Evolutionary conservation across 2,113 vertebrate species (phyloP), one percentile per base, ranked within the genome.

Genomic region (Sterna hirundo): DNA sequence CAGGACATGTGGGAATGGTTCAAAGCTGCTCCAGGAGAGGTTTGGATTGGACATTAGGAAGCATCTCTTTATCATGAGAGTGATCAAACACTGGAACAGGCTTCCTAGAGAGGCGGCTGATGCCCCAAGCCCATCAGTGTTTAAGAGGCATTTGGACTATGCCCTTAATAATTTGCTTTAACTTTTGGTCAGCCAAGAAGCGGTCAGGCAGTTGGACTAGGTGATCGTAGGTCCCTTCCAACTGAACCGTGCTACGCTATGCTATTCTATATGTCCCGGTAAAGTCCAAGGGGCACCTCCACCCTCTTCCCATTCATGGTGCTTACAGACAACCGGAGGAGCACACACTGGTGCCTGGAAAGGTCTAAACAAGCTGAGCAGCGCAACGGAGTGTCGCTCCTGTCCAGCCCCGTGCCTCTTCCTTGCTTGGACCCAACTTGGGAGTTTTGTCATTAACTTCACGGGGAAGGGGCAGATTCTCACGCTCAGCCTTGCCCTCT

Each of bases 1-100:
- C 0, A 66, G 51, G 71, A 89, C 0, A 2, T 0, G 0, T 71
- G 34, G 27, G 47, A 92, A 65, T n/a, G 26, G 46, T 17, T 70
- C 51, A 61, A 19, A 92, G 34, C 21, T 84, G 25, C 23, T 8
- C 8, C 54, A 46, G 20, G 23, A 13, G 34, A 71, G 15, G 36
- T 57, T 83, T 13, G 68, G 25, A 58, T 20, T 57, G 44, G 68
- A 65, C 9, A 36, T 12, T 1, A 60, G 38, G 83, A 85, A 79
- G 21, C 27, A 25, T 51, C 78, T 85, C 18, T 79, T 75, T 58
- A 55, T 19, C 2, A 1, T 60, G n/a, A 85, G 29, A 9, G 11
- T 19, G 61, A 15, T 40, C 49, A 86, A 69, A 79, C 32, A 40
- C 26, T 71, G 42, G 5, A 76, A 90, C 1, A 36, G 34, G 65